These are phyloP conservation scores for Hirtodrosophila alboralis DNA, from an alignment of 2,888 invertebrate genomes.

Conservation along the genomic window DNA sequence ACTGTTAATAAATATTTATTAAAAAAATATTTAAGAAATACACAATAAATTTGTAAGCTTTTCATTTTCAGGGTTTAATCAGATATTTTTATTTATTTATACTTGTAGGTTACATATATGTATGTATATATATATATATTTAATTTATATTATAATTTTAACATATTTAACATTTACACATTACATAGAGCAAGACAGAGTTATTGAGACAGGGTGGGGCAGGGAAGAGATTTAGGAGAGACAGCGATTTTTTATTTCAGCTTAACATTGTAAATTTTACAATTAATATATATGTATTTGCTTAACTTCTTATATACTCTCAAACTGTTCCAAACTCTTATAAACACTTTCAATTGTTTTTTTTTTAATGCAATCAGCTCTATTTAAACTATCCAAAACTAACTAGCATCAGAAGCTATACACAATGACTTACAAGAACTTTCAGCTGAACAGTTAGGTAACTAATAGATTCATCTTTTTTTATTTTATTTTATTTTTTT, in stretches of 20 bases:
- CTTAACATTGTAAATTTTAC: constrained; percentile 37
- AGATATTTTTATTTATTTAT: constrained; percentile 64
- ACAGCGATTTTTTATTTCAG: constrained; percentile 25
- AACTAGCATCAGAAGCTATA: constrained; percentile 41
- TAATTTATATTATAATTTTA: constrained; percentile 42
- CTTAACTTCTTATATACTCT: constrained; percentile 23
- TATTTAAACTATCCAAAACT: constrained; percentile 36
- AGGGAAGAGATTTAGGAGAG: constrained; percentile 4
- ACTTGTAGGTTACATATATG: constrained; percentile 51
- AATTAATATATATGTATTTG: constrained; percentile 13
- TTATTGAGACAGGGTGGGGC: too few species aligned
- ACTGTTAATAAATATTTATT: too few species aligned
- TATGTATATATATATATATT: constrained; percentile 39
- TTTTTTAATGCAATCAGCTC: constrained; percentile 17
- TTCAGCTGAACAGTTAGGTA: constrained; percentile 63
- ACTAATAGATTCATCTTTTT: constrained; percentile 21
- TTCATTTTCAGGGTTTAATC: constrained; percentile 61
- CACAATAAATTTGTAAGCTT: not conserved
- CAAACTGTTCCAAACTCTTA: constrained; percentile 16
- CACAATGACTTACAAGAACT: constrained; percentile 49
- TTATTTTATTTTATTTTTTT: constrained; percentile 9
- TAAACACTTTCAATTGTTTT: constrained; percentile 33
- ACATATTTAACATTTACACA: constrained; percentile 70
- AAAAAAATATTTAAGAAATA: not conserved
- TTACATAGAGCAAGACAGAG: constrained; percentile 44